Evolutionary conservation across 2,113 vertebrate genomes (phyloP), one percentile per base, ranked within the genome.

Genomic region (Urocitellus parryii): DNA sequence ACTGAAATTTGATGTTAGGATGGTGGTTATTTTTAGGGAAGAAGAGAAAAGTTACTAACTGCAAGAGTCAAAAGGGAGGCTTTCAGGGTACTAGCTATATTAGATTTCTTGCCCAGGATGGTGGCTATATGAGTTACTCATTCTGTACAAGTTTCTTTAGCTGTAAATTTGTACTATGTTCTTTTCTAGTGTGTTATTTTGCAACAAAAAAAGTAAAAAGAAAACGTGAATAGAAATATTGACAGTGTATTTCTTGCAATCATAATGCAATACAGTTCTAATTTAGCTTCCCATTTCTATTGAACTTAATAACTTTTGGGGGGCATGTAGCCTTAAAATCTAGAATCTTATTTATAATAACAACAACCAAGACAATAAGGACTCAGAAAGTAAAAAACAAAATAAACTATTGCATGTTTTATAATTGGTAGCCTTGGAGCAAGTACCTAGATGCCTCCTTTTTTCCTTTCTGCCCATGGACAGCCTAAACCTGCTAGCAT

Each of bases 101-200:
- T 83, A 20, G 56, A 74, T 90, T 74, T 78, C 8, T 93, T 67
- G 1, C 5, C n/a, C 3, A 56, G 4, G 2, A 84, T 77, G 20
- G 24, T 79, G 24, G 3, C 39, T 42, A 56, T 1, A 4, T 77
- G 14, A 3, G 8, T 68, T 81, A 53, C 12, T 85, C n/a, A 94
- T 42, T 88, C 88, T 4, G 5, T 48, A 70, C 82, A 93, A 87
- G 29, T 93, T 88, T 27, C 34, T 91, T 87, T 81, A 85, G 10
- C 45, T 74, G 1, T 63, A 70, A 37, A 20, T 92, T 81, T 58
- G 11, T 42, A 84, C 39, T 24, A 18, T 85, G 25, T 11, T 39
- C 27, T 68, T 85, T 82, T 56, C 53, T 92, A 10, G 14, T 18
- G 29, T 82, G 9, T 70, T 82, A 56, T 3, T 58, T 39, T 68